Evolutionary conservation across 2,888 invertebrate species (phyloP).

Genomic region (Xanthostigma xanthostigma): DNA sequence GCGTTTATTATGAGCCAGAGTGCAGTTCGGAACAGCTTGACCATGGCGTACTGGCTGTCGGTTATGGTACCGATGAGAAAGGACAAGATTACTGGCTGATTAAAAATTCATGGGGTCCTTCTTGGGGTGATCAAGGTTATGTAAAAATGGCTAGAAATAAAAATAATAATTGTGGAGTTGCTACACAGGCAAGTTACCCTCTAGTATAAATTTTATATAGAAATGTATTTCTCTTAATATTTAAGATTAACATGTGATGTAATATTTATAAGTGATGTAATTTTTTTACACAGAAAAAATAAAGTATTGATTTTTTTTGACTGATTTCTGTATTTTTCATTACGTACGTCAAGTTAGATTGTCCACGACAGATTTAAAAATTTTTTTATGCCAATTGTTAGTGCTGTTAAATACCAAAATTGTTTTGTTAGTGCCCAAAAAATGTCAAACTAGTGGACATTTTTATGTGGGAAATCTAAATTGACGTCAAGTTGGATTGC

Average conservation of each 20-base stretch:
- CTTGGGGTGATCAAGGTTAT: slow-evolving; percentile 76
- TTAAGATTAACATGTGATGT: background rate
- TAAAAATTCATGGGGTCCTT: slow-evolving; percentile 71
- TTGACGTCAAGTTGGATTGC: too few species aligned
- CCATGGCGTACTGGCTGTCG: slow-evolving; percentile 75
- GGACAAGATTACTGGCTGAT: slow-evolving; percentile 75
- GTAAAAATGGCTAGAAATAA: slow-evolving; percentile 77
- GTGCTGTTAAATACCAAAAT: too few species aligned
- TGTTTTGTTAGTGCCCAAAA: too few species aligned
- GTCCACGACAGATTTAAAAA: too few species aligned
- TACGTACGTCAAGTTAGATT: too few species aligned
- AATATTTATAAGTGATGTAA: background rate
- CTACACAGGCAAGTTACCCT: slow-evolving; percentile 69
- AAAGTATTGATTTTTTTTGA: background rate
- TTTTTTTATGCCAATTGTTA: too few species aligned
- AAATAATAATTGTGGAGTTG: slow-evolving; percentile 78
- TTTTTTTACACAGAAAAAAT: background rate
- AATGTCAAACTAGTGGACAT: too few species aligned
- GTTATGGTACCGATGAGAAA: slow-evolving; percentile 59
- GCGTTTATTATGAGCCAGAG: slow-evolving; percentile 65
- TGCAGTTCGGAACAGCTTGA: slow-evolving; percentile 60
- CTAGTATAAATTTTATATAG: slow-evolving; percentile 41
- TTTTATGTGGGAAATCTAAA: too few species aligned
- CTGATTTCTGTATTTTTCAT: too few species aligned
- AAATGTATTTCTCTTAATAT: background rate